A percentile compares a stretch with the other conserved stretches of the same genome.
These are phyloP conservation scores for Pollenia amentaria DNA, from an alignment of 2,888 invertebrate genomes.

Conservation along the genomic window DNA sequence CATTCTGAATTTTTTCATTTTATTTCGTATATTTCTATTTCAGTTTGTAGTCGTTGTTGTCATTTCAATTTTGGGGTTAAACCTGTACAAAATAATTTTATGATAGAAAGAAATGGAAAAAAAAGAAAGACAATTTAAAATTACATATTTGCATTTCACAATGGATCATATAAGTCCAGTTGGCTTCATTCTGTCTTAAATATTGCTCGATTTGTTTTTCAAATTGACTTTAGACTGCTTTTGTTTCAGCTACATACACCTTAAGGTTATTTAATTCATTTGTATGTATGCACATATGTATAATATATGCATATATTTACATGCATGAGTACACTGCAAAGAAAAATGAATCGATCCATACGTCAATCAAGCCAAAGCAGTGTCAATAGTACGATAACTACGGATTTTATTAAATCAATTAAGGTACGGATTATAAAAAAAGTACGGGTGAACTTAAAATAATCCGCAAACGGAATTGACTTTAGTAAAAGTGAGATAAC, in stretches of 20 bases:
- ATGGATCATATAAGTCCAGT: slow-evolving; percentile 50
- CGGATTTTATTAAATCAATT: too few relatives aligned
- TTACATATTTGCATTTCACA: slow-evolving; percentile 35
- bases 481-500: too few relatives aligned
- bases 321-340: background rate
- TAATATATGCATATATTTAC: background rate
- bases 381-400: too few relatives aligned
- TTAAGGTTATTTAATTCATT: slow-evolving; percentile 33
- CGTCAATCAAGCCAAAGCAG: too few relatives aligned
- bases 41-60: background rate
- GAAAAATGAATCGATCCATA: too few relatives aligned
- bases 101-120: background rate
- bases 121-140: slow-evolving; percentile 11
- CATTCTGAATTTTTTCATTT: background rate
- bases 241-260: background rate
- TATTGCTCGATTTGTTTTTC: background rate
- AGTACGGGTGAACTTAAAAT: too few relatives aligned
- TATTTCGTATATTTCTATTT: slow-evolving; percentile 25
- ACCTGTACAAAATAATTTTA: slow-evolving; percentile 53
- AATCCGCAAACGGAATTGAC: too few relatives aligned
- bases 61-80: slow-evolving; percentile 43
- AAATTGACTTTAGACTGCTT: slow-evolving; percentile 36
- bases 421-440: too few relatives aligned
- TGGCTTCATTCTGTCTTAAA: slow-evolving; percentile 21
- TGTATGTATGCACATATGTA: background rate